These are phyloP conservation scores for Ectropis grisescens DNA, from an alignment of 1,140 invertebrate species.

Conservation along the genomic window DNA sequence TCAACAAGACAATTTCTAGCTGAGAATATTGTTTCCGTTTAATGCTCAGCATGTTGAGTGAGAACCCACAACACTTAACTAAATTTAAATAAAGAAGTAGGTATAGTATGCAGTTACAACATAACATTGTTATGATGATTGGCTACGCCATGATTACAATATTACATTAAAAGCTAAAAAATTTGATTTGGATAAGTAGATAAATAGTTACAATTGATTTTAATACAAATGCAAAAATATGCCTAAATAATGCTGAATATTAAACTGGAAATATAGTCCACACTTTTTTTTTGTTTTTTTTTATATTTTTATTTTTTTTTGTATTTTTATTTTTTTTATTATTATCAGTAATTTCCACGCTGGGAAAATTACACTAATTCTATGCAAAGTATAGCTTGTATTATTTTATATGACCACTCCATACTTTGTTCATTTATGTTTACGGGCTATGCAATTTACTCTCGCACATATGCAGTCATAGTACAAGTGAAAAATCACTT, in stretches of 20 bases:
- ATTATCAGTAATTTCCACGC: slow-evolving; percentile 70
- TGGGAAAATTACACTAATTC: slow-evolving; percentile 88
- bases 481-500: slow-evolving; percentile 29
- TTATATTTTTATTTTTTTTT: slow-evolving; percentile 39
- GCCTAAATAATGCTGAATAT: slow-evolving; percentile 69
- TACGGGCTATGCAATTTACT: slow-evolving; percentile 66
- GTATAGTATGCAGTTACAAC: slow-evolving; percentile 19
- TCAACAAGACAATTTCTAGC: slow-evolving; percentile 60
- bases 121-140: slow-evolving; percentile 31
- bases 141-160: slow-evolving; percentile 42
- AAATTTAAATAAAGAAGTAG: slow-evolving; percentile 17
- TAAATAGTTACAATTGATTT: slow-evolving; percentile 36
- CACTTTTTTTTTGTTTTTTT: slow-evolving; percentile 49
- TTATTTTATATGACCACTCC: slow-evolving; percentile 66
- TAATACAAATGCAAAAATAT: slow-evolving; percentile 62
- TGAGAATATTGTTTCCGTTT: slow-evolving; percentile 67
- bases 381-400: slow-evolving; percentile 92
- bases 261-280: slow-evolving; percentile 65
- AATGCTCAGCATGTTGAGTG: slow-evolving; percentile 65
- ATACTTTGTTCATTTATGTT: slow-evolving; percentile 64
- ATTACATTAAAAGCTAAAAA: slow-evolving; percentile 63
- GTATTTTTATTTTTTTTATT: slow-evolving; percentile 42
- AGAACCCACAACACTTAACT: slow-evolving; percentile 41
- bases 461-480: slow-evolving; percentile 64
- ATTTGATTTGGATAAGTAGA: slow-evolving; percentile 44